Conservation (phyloP, 35 echinoderm and acorn worm species). For the Acanthaster planci region DNA sequence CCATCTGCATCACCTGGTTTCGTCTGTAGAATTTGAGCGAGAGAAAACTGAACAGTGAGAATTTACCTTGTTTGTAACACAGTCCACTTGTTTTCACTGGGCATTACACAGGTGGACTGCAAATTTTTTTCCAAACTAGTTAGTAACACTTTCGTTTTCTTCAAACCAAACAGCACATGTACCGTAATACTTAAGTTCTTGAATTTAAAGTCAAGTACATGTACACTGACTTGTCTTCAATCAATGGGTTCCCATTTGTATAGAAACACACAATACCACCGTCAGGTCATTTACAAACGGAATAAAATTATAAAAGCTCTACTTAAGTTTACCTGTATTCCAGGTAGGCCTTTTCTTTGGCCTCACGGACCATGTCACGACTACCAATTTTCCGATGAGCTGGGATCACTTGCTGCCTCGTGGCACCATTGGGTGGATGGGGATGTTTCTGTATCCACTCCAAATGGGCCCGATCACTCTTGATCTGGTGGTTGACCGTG, state of each 20-base stretch:
- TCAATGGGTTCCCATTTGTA: too few species aligned
- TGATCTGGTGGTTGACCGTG: constrained; percentile 53
- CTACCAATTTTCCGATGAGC: constrained; percentile 40
- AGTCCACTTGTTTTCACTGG: neutral
- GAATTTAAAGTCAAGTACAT: too few species aligned
- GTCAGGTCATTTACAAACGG: too few species aligned
- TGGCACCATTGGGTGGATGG: constrained; percentile 28
- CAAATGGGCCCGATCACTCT: constrained; percentile 64
- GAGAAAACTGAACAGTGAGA: too few species aligned
- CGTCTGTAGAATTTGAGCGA: neutral
- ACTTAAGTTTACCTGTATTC: constrained; percentile 47
- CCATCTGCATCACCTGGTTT: constrained; percentile 13
- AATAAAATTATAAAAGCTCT: too few species aligned
- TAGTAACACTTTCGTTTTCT: too few species aligned
- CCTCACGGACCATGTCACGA: constrained; percentile 82
- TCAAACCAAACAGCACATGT: too few species aligned
- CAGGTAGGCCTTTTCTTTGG: constrained; percentile 58
- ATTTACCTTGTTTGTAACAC: neutral
- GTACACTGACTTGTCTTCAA: too few species aligned
- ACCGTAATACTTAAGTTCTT: too few species aligned
- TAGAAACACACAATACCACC: too few species aligned
- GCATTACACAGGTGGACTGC: too few species aligned
- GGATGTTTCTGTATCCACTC: constrained; percentile 56
- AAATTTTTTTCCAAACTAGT: too few species aligned
- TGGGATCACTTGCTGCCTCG: constrained; percentile 26